Conservation (phyloP, 53 echinoderm and acorn worm genomes). For the Luidia sarsii region DNA sequence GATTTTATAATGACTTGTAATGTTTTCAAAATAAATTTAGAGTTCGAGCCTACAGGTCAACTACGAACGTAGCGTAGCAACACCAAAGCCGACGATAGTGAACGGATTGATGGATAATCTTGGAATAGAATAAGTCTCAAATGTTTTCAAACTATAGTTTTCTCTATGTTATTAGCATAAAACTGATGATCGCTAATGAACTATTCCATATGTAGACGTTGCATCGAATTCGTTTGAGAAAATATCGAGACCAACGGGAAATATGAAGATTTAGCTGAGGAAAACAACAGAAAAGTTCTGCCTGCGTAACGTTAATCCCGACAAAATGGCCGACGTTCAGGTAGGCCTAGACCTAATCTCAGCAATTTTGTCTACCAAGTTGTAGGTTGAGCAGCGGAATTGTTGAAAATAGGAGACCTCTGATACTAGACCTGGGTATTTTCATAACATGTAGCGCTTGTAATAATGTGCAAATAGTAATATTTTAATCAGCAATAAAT, state of each 20-base stretch:
- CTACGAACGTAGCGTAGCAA: conserved; percentile 51
- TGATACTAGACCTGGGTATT: too few relatives aligned
- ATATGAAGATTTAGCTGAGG: neutral
- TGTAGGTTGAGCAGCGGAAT: too few relatives aligned
- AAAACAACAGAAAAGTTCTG: neutral
- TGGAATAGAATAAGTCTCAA: too few relatives aligned
- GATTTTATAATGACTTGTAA: too few relatives aligned
- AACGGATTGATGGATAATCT: too few relatives aligned
- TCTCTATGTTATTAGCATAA: too few relatives aligned
- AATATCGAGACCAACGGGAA: neutral
- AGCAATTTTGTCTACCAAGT: neutral
- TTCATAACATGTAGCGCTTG: too few relatives aligned
- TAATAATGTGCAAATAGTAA: too few relatives aligned
- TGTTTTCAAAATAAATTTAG: too few relatives aligned
- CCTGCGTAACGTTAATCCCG: neutral
- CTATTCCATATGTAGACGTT: conserved; percentile 18
- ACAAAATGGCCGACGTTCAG: conserved; percentile 61
- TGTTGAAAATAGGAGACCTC: too few relatives aligned
- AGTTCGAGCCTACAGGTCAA: conserved; percentile 35
- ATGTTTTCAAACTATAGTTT: too few relatives aligned
- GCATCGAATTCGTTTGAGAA: neutral
- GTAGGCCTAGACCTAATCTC: neutral
- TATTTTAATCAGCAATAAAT: too few relatives aligned
- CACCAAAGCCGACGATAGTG: conserved; percentile 29
- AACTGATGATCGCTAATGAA: neutral